These are phyloP conservation scores for Tupaia tana DNA, from an alignment of 2,113 vertebrate genomes.

Conservation along the genomic window DNA sequence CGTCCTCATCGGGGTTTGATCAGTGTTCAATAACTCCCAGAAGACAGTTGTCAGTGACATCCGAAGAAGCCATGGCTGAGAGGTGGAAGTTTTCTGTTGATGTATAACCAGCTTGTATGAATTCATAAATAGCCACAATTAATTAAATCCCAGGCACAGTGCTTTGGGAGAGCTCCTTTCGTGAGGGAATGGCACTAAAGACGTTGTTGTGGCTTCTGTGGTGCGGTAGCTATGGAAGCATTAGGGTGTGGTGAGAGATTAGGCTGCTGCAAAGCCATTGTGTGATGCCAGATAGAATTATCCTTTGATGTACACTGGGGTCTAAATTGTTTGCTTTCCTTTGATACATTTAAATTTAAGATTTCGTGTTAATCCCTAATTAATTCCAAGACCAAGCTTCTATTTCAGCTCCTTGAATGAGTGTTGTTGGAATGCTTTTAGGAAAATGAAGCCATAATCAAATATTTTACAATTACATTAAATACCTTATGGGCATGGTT, in stretches of 20 bases:
- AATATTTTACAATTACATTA: slow-evolving; percentile 75
- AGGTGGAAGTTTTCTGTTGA: not conserved
- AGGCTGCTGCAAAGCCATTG: slow-evolving; percentile 51
- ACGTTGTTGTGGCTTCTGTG: slow-evolving; percentile 59
- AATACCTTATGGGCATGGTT: slow-evolving; percentile 60
- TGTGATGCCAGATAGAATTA: slow-evolving; percentile 71
- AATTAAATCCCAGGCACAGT: slow-evolving; percentile 14
- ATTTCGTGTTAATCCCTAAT: slow-evolving; percentile 77
- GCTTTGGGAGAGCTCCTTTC: slow-evolving; percentile 1
- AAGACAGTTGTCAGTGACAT: not conserved
- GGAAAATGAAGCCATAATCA: slow-evolving; percentile 63
- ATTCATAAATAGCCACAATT: slow-evolving; percentile 54
- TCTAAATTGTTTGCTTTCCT: slow-evolving; percentile 79
- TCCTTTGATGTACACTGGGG: slow-evolving; percentile 77
- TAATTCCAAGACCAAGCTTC: slow-evolving; percentile 77
- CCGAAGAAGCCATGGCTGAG: not conserved
- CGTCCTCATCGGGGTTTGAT: not conserved
- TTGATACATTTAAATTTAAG: slow-evolving; percentile 82
- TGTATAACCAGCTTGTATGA: not conserved
- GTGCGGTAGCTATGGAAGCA: slow-evolving; percentile 66
- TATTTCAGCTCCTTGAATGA: slow-evolving; percentile 79
- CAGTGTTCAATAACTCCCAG: not conserved
- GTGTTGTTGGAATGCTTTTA: slow-evolving; percentile 73
- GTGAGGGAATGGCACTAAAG: not conserved
- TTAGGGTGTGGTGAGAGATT: slow-evolving; percentile 72